phyloP scores from a whole-genome alignment of 2,113 vertebrate genomes.

The Takifugu bimaculatus region DNA sequence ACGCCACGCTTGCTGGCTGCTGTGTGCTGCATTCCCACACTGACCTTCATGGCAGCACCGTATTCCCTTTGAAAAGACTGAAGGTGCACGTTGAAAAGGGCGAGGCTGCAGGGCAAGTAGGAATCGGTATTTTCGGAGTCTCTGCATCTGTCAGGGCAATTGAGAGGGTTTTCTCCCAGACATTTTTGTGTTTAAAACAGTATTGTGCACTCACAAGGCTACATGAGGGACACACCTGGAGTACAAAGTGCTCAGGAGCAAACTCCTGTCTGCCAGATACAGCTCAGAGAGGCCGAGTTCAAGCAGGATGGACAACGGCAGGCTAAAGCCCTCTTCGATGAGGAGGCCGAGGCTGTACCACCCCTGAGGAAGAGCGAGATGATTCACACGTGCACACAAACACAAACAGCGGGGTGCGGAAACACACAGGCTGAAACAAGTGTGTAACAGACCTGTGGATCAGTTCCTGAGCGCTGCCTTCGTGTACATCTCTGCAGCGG shows the following conservation, averaged over 20 bases:
- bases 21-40: constrained; percentile 8
- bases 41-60: constrained; percentile 62
- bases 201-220: background rate
- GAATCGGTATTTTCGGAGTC: constrained; percentile 69
- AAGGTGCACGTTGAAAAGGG: constrained; percentile 65
- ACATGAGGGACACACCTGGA: constrained; percentile 50
- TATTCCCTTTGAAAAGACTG: constrained; percentile 61
- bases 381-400: background rate
- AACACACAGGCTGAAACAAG: background rate
- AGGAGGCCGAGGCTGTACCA: constrained; percentile 78
- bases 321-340: constrained; percentile 66
- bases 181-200: background rate
- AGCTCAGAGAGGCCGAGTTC: constrained; percentile 67
- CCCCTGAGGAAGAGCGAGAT: constrained; percentile 59
- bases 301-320: constrained; percentile 57
- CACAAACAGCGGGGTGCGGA: background rate
- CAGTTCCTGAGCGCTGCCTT: constrained; percentile 65
- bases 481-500: constrained; percentile 76
- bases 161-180: background rate
- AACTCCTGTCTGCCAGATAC: constrained; percentile 50
- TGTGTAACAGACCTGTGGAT: constrained; percentile 71
- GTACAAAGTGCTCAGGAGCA: constrained; percentile 65
- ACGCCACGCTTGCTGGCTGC: background rate
- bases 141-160: constrained; percentile 66
- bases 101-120: constrained; percentile 77